Evolutionary conservation across 92 coral and sea anemone species (phyloP), one percentile per base, ranked within the genome.

Genomic region (Siderastrea siderea): DNA sequence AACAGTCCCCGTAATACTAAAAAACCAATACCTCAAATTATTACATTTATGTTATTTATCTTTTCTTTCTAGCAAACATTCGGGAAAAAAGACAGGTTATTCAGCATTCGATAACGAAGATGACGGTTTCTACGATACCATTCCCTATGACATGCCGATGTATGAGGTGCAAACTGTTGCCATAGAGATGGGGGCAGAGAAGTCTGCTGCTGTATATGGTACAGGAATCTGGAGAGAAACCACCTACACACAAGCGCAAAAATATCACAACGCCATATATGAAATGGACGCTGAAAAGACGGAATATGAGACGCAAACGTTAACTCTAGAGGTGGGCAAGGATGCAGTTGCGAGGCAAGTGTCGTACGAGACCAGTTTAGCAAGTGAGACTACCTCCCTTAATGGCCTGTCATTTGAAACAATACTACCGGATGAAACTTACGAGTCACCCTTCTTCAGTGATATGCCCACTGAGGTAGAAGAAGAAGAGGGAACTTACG

Each of bases 101-200:
- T 57, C 81, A 47, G 76, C 53, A 45, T n/a, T 83, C 19, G 79
- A 83, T 9, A 19, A 48, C 74, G 72, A 84, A 16, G 80, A 83
- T 1, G 81, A 82, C 1, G 77, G 71, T 19, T 73, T 59, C 44
- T 80, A 87, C 44, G 61, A 87, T 19, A 78, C 71, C 1, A 69
- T 79, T 13, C 87, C 87, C 2, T 80, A 14, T 71, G 79, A 71
- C 19, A 6, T 73, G 51, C 80, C 90, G 13, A 54, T 80, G 70
- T 87, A 70, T 45, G 90, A 87, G 55, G 78, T 67, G 7, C 90
- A 87, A 51, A 87, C 90, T 17, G 90, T 87, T 7, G 69, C 84
- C 64, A 60, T 87, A 61, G 85, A 78, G 71, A 67, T 87, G 59
- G 90, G 87, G 4, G 62, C 78, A 14, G 90, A 87, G 38, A 47